Evolutionary conservation across 1,140 invertebrate genomes (phyloP).

Genomic region (Drosophila aff.): DNA sequence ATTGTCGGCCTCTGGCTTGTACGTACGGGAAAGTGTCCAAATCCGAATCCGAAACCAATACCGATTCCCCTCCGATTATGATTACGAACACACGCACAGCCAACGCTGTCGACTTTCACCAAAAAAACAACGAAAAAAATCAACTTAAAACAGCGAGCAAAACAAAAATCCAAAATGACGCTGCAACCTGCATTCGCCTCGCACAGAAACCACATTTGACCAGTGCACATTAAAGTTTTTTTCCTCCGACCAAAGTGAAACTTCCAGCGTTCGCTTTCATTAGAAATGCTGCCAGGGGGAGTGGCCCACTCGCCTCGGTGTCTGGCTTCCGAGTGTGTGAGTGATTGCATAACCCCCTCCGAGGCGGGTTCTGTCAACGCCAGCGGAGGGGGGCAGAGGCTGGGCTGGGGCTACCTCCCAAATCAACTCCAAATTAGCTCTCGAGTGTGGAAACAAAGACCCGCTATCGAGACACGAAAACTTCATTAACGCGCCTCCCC

Average conservation of each 20-base stretch:
- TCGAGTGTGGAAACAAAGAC: constrained; percentile 16
- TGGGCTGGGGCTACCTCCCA: constrained; percentile 17
- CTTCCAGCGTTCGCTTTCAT: constrained; percentile 76
- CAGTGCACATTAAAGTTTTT: constrained; percentile 75
- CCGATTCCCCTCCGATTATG: constrained; percentile 59
- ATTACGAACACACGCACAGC: constrained; percentile 54
- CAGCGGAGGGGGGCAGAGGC: constrained; percentile 7
- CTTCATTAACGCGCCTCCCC: constrained; percentile 59
- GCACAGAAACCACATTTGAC: constrained; percentile 69
- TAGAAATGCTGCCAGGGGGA: constrained; percentile 70
- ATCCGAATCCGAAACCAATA: constrained; percentile 55
- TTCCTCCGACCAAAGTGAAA: constrained; percentile 70
- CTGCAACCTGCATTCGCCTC: constrained; percentile 70
- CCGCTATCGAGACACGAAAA: constrained; percentile 62
- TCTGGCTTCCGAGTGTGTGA: constrained; percentile 24
- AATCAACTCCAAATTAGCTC: constrained; percentile 45
- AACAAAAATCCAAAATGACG: constrained; percentile 61
- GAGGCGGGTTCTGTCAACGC: constrained; percentile 70
- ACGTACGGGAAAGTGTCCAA: constrained; percentile 66
- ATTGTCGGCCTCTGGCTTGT: constrained; percentile 54
- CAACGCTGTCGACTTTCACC: constrained; percentile 65
- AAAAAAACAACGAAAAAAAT: constrained; percentile 64
- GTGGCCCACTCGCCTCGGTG: neutral
- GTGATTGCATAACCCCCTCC: constrained; percentile 57
- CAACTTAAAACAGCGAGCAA: constrained; percentile 42